phyloP scores from a whole-genome alignment of 2,888 invertebrate species.

The Polydrusus tereticollis region DNA sequence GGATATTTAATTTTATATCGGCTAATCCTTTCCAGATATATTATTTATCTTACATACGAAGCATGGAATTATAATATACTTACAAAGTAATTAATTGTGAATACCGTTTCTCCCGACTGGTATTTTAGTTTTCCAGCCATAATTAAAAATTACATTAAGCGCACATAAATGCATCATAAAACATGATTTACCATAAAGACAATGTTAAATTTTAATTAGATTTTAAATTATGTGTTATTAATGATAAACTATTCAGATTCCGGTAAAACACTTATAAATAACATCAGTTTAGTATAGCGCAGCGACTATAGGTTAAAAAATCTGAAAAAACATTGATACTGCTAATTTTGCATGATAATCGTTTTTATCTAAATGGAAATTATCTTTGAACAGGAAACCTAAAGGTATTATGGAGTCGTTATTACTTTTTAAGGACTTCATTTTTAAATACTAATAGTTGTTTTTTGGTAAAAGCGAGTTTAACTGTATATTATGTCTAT shows the following conservation, averaged over 20 bases:
- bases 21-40: too few species aligned
- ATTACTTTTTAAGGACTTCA: not conserved
- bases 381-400: not conserved
- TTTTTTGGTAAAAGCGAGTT: not conserved
- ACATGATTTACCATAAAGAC: not conserved
- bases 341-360: not conserved
- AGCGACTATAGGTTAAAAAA: not conserved
- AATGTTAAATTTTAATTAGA: not conserved
- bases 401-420: not conserved
- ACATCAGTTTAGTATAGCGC: too few species aligned
- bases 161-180: not conserved
- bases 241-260: not conserved
- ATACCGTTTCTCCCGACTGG: not conserved
- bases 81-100: too few species aligned
- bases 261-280: not conserved
- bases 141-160: not conserved
- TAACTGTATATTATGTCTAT: too few species aligned
- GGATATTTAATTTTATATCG: too few species aligned
- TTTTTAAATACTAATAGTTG: not conserved
- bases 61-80: too few species aligned
- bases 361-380: not conserved
- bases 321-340: not conserved
- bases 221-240: not conserved
- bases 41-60: too few species aligned
- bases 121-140: not conserved